Percentiles rank a stretch among this genome's conserved stretches.
phyloP scores from a whole-genome alignment of 2,797 vertebrate species.

The Eospalax fontanierii region DNA sequence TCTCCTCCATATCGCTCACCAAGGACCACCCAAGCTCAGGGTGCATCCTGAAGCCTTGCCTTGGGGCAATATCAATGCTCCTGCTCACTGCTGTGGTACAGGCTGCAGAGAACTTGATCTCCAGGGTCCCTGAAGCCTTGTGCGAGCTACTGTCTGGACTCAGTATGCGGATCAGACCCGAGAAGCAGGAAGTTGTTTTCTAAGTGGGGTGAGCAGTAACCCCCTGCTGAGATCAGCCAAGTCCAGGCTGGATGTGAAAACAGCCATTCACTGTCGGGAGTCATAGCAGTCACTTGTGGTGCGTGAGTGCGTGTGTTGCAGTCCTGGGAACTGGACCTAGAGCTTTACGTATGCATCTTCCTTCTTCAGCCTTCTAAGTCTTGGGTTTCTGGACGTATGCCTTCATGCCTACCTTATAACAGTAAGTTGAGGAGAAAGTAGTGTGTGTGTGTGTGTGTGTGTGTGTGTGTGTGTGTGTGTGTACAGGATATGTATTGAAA shows the following conservation, averaged over 20 bases:
- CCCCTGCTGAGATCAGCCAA: background rate
- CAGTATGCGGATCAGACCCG: background rate
- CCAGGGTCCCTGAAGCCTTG: background rate
- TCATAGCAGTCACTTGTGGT: background rate
- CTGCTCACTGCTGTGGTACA: background rate
- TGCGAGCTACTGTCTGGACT: background rate
- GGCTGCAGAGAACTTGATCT: background rate
- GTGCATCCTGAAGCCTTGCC: background rate
- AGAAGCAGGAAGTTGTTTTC: background rate
- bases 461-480: too few species aligned
- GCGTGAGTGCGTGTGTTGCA: background rate
- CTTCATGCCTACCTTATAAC: background rate
- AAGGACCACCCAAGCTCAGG: conserved; percentile 11
- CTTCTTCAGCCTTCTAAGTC: background rate
- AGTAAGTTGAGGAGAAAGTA: background rate
- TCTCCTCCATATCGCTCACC: background rate
- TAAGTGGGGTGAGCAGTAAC: background rate
- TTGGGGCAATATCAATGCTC: background rate
- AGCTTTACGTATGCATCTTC: background rate
- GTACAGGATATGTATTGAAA: background rate
- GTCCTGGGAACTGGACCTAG: background rate
- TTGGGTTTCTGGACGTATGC: background rate
- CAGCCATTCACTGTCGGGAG: background rate
- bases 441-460: background rate
- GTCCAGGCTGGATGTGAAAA: background rate